These are phyloP conservation scores for Arctocebus calabarensis DNA, from an alignment of 2,797 vertebrate genomes.

Conservation along the genomic window DNA sequence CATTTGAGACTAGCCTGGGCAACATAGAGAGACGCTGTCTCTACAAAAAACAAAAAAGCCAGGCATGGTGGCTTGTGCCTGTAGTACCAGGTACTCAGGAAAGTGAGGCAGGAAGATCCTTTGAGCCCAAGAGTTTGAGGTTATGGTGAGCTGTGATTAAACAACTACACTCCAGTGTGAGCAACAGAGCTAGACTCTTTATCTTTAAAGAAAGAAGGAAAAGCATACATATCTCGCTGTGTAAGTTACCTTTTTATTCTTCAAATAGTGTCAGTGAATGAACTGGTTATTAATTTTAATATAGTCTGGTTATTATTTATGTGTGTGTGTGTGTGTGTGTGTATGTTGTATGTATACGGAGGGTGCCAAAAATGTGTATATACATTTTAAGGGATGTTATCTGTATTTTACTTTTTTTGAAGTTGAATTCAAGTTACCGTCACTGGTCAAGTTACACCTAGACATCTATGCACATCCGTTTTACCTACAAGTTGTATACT, in stretches of 20 bases:
- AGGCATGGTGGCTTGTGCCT: not conserved
- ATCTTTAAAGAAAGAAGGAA: not conserved
- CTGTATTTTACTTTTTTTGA: too few relatives aligned
- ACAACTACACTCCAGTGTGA: not conserved
- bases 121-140: not conserved
- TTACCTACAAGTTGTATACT: too few relatives aligned
- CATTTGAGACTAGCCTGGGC: not conserved
- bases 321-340: not conserved
- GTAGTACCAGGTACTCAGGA: not conserved
- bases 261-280: not conserved
- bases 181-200: not conserved
- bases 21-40: not conserved
- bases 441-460: too few relatives aligned
- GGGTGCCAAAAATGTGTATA: too few relatives aligned
- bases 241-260: not conserved
- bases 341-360: not conserved
- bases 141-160: not conserved
- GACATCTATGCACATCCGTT: too few relatives aligned
- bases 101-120: not conserved
- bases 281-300: not conserved
- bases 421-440: too few relatives aligned
- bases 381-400: too few relatives aligned
- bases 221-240: not conserved
- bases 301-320: not conserved
- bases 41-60: not conserved